A percentile compares a stretch with the other conserved stretches of the same genome.
Evolutionary conservation across 2,888 invertebrate species (phyloP).

Genomic region (Pristionchus japonicus): DNA sequence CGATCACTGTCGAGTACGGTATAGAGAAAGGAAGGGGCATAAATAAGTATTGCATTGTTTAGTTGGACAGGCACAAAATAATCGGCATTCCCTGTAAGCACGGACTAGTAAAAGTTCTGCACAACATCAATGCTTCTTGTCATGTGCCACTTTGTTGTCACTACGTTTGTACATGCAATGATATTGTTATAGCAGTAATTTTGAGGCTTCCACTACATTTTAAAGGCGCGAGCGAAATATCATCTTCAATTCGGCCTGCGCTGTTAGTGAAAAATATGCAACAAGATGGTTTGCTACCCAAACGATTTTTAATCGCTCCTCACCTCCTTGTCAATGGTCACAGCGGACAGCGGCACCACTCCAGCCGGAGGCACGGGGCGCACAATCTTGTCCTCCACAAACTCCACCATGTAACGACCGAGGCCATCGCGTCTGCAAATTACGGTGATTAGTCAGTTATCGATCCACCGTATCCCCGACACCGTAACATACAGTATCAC

Average conservation of each 20-base stretch:
- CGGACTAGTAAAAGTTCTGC: too few relatives aligned
- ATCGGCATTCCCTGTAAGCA: too few relatives aligned
- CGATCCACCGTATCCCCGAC: too few relatives aligned
- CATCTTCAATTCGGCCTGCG: neutral
- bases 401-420: constrained; percentile 69
- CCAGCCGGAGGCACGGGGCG: constrained; percentile 67
- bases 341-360: constrained; percentile 63
- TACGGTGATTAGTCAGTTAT: neutral
- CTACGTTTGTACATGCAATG: too few relatives aligned
- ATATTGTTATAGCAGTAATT: too few relatives aligned
- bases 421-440: constrained; percentile 64
- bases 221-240: neutral
- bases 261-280: neutral
- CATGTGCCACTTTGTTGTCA: too few relatives aligned
- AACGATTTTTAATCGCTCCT: neutral
- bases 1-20: too few relatives aligned
- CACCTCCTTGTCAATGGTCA: constrained; percentile 52
- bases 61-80: too few relatives aligned
- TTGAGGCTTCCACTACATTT: neutral
- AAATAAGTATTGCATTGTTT: too few relatives aligned
- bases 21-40: too few relatives aligned
- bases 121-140: too few relatives aligned
- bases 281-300: too few relatives aligned
- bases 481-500: neutral
- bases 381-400: constrained; percentile 66